Evolutionary conservation across 2,888 invertebrate species (phyloP), one percentile per base, ranked within the genome.

Genomic region (Diachrysia chrysitis): DNA sequence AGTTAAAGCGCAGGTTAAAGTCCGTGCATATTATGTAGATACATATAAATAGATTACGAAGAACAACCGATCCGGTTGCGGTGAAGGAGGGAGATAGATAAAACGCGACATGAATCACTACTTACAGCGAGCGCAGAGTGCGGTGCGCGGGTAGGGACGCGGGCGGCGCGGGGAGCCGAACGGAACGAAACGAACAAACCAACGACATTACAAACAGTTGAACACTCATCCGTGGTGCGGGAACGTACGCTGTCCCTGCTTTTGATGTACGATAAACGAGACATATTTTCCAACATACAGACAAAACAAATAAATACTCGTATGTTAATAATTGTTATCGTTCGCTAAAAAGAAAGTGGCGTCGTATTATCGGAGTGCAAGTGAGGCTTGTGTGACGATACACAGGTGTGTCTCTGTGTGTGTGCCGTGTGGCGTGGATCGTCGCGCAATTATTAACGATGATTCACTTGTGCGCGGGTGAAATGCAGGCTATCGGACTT

Each of bases 71-170:
- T 94, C 94, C 93, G 94, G 94, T 95, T 93, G 94, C 93, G 92
- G 91, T 89, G 94, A 94, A 94, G 93, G 94, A 94, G 93, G 91
- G 95, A 95, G 95, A 95, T 94, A 94, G 95, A 94, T 94, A 94
- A 92, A 94, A 94, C 93, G 93, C 95, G 93, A 94, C 94, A 94
- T 95, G 95, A 95, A 95, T 95, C 95, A 95, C 95, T 95, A 94
- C 93, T 92, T 90, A 89, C 91, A 91, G 90, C 89, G 89, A 88
- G 91, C 90, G 89, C 90, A 90, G 89, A 88, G 91, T 85, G 89
- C 88, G 89, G 87, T 80, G 91, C 84, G 91, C 84, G 90, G 86
- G 85, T 73, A 83, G 82, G 64, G 78, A 79, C 79, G 88, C 83
- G 87, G 83, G 89, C 80, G 86, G 87, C 83, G 87, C 83, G 90